These are phyloP conservation scores for Bedellia somnulentella DNA, from an alignment of 2,888 invertebrate species.

Conservation along the genomic window DNA sequence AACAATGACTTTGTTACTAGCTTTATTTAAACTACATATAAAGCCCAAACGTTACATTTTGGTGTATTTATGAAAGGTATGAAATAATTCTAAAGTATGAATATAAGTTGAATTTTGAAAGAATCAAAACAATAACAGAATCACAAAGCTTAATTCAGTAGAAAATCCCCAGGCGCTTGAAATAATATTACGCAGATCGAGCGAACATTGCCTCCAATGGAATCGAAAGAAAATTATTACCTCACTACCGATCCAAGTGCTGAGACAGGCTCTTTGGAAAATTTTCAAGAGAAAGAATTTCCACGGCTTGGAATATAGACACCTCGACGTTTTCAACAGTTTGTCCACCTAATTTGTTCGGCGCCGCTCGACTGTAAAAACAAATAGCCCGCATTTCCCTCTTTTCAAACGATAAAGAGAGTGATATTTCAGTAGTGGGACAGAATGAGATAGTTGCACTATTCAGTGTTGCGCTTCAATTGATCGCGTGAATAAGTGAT, in stretches of 20 bases:
- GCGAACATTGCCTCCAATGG: conserved; percentile 26
- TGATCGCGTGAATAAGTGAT: conserved; percentile 42
- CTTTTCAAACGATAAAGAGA: conserved; percentile 37
- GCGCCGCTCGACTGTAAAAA: conserved; percentile 55
- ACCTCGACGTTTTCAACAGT: conserved; percentile 55
- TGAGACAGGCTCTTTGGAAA: conserved; percentile 31
- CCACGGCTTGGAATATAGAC: conserved; percentile 47
- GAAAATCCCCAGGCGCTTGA: conserved; percentile 25
- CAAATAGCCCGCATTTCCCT: conserved; percentile 51
- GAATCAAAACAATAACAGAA: no score
- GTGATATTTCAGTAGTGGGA: conserved; percentile 29
- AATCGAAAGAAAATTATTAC: conserved; percentile 44
- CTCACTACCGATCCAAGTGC: conserved; percentile 33
- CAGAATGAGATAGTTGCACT: conserved; percentile 33
- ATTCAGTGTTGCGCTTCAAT: conserved; percentile 22
- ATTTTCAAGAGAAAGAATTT: conserved; percentile 41
- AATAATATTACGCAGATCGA: conserved; percentile 36
- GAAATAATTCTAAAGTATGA: no score
- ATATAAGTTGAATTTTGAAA: no score
- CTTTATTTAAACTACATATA: no score
- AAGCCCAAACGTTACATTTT: no score
- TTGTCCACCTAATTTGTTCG: conserved; percentile 61
- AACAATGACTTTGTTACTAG: no score
- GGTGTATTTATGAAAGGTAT: no score
- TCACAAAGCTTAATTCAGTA: no score